Evolutionary conservation across 2,888 invertebrate species (phyloP).

Genomic region (Liodrosophila aerea): DNA sequence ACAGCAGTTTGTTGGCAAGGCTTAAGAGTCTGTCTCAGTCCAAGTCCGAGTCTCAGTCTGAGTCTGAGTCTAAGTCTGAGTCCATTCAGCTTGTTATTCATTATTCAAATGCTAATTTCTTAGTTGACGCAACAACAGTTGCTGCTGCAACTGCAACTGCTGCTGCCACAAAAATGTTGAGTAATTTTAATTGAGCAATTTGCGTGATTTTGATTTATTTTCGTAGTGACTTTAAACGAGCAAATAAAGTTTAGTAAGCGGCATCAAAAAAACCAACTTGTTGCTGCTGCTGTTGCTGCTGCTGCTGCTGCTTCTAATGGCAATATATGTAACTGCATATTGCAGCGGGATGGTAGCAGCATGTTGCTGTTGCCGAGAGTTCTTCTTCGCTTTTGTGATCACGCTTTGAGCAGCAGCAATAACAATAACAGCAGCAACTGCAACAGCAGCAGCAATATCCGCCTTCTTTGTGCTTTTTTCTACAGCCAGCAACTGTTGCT

Average conservation of each 20-base stretch:
- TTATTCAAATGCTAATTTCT: slow-evolving; percentile 74
- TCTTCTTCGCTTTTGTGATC: slow-evolving; percentile 28
- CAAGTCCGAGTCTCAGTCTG: slow-evolving; percentile 24
- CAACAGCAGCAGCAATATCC: slow-evolving; percentile 2
- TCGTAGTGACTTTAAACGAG: slow-evolving; percentile 20
- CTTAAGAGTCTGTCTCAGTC: slow-evolving; percentile 22
- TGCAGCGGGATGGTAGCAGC: slow-evolving; percentile 2
- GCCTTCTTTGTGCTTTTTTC: neutral
- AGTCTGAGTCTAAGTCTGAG: slow-evolving; percentile 22
- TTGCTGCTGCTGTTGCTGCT: neutral
- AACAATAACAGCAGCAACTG: slow-evolving; percentile 18
- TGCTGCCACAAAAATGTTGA: slow-evolving; percentile 54
- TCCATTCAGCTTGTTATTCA: slow-evolving; percentile 54
- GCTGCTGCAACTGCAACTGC: slow-evolving; percentile 6
- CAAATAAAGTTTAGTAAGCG: slow-evolving; percentile 23
- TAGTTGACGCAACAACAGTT: slow-evolving; percentile 51
- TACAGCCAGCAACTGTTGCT: slow-evolving; percentile 11
- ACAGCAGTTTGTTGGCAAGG: slow-evolving; percentile 73
- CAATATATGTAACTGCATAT: slow-evolving; percentile 33
- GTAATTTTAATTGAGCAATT: slow-evolving; percentile 76
- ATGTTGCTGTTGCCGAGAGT: slow-evolving; percentile 7
- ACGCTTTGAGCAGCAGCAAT: slow-evolving; percentile 25
- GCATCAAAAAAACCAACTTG: slow-evolving; percentile 16
- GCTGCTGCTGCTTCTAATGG: neutral
- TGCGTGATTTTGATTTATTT: slow-evolving; percentile 72